Evolutionary conservation across 2,113 vertebrate genomes (phyloP).

Genomic region (Hemiprocne comata): DNA sequence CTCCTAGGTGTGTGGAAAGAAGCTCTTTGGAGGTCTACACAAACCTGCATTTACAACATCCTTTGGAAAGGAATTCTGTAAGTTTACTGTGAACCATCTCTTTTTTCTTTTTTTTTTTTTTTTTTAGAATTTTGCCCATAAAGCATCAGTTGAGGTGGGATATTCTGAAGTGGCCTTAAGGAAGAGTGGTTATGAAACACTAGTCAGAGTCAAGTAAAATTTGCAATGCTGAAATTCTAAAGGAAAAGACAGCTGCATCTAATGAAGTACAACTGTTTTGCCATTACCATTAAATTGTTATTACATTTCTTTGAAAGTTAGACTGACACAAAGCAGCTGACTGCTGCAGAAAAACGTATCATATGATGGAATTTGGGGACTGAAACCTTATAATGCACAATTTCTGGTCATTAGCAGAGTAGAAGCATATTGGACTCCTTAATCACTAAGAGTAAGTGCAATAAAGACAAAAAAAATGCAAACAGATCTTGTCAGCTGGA

Average conservation of each 20-base stretch:
- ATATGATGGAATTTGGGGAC: background rate
- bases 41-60: background rate
- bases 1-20: background rate
- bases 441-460: background rate
- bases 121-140: background rate
- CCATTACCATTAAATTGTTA: background rate
- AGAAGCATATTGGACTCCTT: conserved; percentile 18
- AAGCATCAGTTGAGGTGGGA: background rate
- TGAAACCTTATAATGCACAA: conserved; percentile 24
- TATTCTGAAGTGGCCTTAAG: background rate
- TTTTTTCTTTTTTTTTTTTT: background rate
- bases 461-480: conserved; percentile 8
- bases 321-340: background rate
- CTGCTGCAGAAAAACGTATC: background rate
- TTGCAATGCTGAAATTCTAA: background rate
- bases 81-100: background rate
- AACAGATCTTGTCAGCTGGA: background rate
- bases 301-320: conserved; percentile 2
- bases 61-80: background rate
- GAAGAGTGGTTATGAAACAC: background rate
- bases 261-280: conserved; percentile 21
- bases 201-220: background rate
- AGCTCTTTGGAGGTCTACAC: background rate
- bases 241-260: background rate
- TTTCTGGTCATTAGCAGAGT: conserved; percentile 57